These are phyloP conservation scores for Porites cylindrica DNA, from an alignment of 92 coral and sea anemone species.

Conservation along the genomic window DNA sequence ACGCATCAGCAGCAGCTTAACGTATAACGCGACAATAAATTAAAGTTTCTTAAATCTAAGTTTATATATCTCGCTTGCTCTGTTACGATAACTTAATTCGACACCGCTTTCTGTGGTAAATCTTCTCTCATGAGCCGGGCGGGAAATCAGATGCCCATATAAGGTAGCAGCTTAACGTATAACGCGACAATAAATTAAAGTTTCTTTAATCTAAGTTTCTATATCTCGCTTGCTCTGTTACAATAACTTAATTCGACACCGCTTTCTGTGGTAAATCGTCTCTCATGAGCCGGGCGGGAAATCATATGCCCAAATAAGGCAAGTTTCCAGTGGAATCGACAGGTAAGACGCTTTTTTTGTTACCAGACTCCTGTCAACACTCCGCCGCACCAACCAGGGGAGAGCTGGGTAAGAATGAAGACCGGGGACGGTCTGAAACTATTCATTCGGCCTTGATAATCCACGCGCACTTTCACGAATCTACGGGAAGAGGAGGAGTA, in stretches of 20 bases:
- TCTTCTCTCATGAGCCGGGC: background rate
- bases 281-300: background rate
- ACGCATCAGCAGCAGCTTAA: too few species aligned
- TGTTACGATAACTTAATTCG: background rate
- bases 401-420: constrained; percentile 49
- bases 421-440: constrained; percentile 53
- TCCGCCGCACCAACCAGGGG: constrained; percentile 66
- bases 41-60: background rate
- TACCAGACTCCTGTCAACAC: constrained; percentile 56
- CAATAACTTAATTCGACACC: background rate
- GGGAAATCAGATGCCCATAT: background rate
- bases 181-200: background rate
- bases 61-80: background rate
- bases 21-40: too few species aligned
- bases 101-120: background rate
- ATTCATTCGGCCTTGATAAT: constrained; percentile 36
- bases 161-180: background rate
- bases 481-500: background rate
- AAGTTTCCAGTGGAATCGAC: background rate
- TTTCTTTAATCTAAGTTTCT: background rate
- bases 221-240: background rate
- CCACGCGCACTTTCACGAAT: constrained; percentile 25
- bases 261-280: background rate
- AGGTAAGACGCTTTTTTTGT: background rate
- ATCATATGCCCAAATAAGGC: background rate